These are phyloP conservation scores for Troides helena DNA, from an alignment of 2,888 invertebrate genomes.

Conservation along the genomic window DNA sequence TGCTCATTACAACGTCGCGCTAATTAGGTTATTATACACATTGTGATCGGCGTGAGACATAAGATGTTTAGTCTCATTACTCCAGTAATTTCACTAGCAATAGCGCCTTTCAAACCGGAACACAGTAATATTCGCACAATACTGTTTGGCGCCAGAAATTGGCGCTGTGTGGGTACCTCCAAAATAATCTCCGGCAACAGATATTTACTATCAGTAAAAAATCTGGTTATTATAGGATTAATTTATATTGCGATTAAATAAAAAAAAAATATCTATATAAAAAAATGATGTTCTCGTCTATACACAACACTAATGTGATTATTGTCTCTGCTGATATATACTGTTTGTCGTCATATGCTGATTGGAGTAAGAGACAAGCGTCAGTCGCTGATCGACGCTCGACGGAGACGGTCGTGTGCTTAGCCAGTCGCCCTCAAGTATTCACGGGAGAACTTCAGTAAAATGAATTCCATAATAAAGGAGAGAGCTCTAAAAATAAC, in stretches of 20 bases:
- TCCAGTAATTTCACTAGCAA: no score
- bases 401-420: not conserved
- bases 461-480: slow-evolving; percentile 51
- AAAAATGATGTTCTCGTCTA: not conserved
- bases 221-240: no score
- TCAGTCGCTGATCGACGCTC: slow-evolving; percentile 1
- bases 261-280: not conserved
- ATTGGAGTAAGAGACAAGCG: not conserved
- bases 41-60: no score
- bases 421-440: not conserved
- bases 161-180: no score
- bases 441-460: slow-evolving; percentile 34
- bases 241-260: not conserved
- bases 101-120: no score
- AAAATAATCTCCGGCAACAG: no score
- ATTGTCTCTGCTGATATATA: not conserved
- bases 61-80: no score
- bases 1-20: no score
- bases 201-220: no score
- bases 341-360: slow-evolving; percentile 3
- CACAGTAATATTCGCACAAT: no score
- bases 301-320: slow-evolving; percentile 18
- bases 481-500: slow-evolving; percentile 31
- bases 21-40: no score
- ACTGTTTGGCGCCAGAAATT: no score